Evolutionary conservation across 2,797 vertebrate genomes (phyloP).

Genomic region (Taeniopygia guttata): DNA sequence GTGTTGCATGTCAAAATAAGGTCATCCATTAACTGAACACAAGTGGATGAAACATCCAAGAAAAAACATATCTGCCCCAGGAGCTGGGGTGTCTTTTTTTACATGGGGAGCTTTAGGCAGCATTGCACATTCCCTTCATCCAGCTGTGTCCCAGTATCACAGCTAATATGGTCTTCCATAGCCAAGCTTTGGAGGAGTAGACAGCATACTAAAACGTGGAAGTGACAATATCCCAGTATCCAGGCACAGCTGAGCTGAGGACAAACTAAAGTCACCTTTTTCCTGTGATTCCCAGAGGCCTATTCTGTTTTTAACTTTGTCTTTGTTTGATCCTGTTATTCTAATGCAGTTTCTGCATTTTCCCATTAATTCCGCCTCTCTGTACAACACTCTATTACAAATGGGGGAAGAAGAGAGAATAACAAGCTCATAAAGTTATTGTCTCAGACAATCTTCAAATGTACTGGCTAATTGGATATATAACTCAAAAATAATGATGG

Average conservation of each 20-base stretch:
- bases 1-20: neutral
- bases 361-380: neutral
- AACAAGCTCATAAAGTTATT: conserved; percentile 11
- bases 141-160: neutral
- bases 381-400: neutral
- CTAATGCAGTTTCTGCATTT: neutral
- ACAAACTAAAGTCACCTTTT: conserved; percentile 45
- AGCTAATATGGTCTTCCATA: neutral
- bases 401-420: neutral
- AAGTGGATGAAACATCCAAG: neutral
- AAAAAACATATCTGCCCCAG: neutral
- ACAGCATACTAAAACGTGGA: neutral
- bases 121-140: neutral
- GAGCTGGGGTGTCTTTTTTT: neutral
- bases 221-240: neutral
- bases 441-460: conserved; percentile 12
- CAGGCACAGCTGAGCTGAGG: neutral
- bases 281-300: conserved; percentile 4
- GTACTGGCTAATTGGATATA: neutral
- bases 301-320: conserved; percentile 29
- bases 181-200: neutral
- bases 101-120: neutral
- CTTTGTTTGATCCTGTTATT: conserved; percentile 22
- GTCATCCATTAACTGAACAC: neutral
- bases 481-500: neutral